A percentile compares a stretch with the other conserved stretches of the same genome.
Conservation (phyloP, 64 coral and sea anemone genomes). For the Platygyra sinensis region DNA sequence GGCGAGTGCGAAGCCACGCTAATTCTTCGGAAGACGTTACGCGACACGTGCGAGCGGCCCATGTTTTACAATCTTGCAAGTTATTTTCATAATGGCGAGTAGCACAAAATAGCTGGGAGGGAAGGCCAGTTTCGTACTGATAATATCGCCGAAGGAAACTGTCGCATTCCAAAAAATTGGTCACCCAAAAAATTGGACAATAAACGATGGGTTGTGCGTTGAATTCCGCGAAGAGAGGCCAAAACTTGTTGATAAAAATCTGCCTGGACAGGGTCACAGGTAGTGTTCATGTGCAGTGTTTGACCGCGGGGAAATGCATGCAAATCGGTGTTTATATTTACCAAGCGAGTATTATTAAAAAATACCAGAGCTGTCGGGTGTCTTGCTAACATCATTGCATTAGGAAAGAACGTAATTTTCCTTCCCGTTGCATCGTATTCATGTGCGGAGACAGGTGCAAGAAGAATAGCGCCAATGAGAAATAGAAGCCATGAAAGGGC, state of each 20-base stretch:
- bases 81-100: background rate
- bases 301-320: background rate
- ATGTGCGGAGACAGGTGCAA: too few relatives aligned
- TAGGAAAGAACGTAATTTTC: slow-evolving; percentile 17
- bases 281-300: background rate
- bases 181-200: background rate
- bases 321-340: background rate
- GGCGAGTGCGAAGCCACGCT: background rate
- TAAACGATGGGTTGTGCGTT: background rate
- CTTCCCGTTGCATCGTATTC: background rate
- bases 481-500: too few relatives aligned
- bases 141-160: slow-evolving; percentile 7
- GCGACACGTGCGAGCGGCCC: background rate
- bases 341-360: background rate
- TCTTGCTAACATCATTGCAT: background rate
- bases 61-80: background rate
- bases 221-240: background rate
- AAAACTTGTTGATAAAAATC: background rate
- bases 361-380: background rate
- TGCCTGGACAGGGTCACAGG: background rate
- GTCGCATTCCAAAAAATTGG: slow-evolving; percentile 23
- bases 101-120: background rate
- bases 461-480: too few relatives aligned
- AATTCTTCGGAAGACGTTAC: background rate
- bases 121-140: background rate